Base-by-base conservation (phyloP, 1,140 invertebrate species). In the Zaprionus nigranus region DNA sequence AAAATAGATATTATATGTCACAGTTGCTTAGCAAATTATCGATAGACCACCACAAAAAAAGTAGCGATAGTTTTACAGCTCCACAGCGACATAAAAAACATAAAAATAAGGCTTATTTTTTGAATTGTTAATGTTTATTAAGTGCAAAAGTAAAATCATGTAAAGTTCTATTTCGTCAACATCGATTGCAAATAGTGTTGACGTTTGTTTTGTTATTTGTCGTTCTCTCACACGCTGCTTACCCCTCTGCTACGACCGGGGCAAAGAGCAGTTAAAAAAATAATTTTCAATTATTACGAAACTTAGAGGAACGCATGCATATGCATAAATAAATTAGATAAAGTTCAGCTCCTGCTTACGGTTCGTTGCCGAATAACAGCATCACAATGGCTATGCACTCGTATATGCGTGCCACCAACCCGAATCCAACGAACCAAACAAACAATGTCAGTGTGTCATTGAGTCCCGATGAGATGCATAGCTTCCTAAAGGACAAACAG, bases 401-500 rank as follows among this genome's bases (percentile, higher is more conserved):
- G 11, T 88, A 86, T 68, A 76, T 84, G 71, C 78, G 85, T 36
- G 67, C 73, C 43, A 75, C 73, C 43, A 75, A 75, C 69, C 56
- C 81, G 26, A 82, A 74, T 36, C 61, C 76, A 57, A 78, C 76
- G 53, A 78, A 43, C 43, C 61, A 74, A 66, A 61, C 69, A 65
- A 79, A 62, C 54, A 67, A 49, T 59, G 62, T 46, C 12, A 38
- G 58, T 51, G 76, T 78, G 17, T 64, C 57, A 53, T 38, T 72
- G 26, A 87, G 75, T 68, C 66, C 88, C 12, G 91, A 92, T 49
- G 80, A 91, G 60, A 85, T 92, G 85, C 83, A 92, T 34, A 79
- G 88, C 67, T 92, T 92, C 46, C 66, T 92, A 0, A 92, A 91
- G 69, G 91, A 92, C 63, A 92, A 92, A 65, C 91, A 92, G 83